Percentiles rank a stretch among this genome's conserved stretches.
phyloP scores from a whole-genome alignment of 2,797 vertebrate species.

The Melanotaenia boesemani region DNA sequence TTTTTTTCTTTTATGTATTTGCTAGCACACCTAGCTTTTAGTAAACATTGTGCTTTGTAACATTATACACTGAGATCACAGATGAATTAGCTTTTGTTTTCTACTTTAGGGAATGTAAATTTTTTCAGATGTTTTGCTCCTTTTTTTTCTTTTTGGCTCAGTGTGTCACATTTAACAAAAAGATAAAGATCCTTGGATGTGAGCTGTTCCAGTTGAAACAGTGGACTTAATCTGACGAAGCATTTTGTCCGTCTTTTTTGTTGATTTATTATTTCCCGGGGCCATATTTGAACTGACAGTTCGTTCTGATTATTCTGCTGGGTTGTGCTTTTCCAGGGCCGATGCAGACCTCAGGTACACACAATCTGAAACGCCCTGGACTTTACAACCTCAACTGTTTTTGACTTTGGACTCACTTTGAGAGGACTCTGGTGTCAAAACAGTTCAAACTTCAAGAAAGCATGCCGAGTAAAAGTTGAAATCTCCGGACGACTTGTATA shows the following conservation, averaged over 20 bases:
- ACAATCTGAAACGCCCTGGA: slow-evolving; percentile 70
- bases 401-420: slow-evolving; percentile 37
- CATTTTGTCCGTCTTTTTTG: slow-evolving; percentile 46
- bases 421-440: slow-evolving; percentile 33
- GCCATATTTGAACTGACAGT: slow-evolving; percentile 79
- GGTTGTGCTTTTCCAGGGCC: slow-evolving; percentile 70
- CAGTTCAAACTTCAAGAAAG: slow-evolving; percentile 33
- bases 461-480: slow-evolving; percentile 40
- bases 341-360: slow-evolving; percentile 77
- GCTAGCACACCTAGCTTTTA: slow-evolving; percentile 34
- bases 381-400: slow-evolving; percentile 63
- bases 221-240: slow-evolving; percentile 38
- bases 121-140: slow-evolving; percentile 9
- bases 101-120: slow-evolving; percentile 13
- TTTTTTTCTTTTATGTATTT: slow-evolving; percentile 19
- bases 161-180: slow-evolving; percentile 17
- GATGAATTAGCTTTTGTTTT: slow-evolving; percentile 37
- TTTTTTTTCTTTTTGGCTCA: slow-evolving; percentile 14
- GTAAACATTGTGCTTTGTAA: slow-evolving; percentile 29
- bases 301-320: slow-evolving; percentile 57
- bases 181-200: slow-evolving; percentile 26
- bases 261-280: slow-evolving; percentile 55
- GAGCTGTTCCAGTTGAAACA: slow-evolving; percentile 46
- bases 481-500: slow-evolving; percentile 42
- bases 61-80: slow-evolving; percentile 29